Percentiles rank a stretch among this genome's conserved stretches.
phyloP scores from a whole-genome alignment of 2,888 invertebrate genomes.

The Nematopogon swammerdamellus region DNA sequence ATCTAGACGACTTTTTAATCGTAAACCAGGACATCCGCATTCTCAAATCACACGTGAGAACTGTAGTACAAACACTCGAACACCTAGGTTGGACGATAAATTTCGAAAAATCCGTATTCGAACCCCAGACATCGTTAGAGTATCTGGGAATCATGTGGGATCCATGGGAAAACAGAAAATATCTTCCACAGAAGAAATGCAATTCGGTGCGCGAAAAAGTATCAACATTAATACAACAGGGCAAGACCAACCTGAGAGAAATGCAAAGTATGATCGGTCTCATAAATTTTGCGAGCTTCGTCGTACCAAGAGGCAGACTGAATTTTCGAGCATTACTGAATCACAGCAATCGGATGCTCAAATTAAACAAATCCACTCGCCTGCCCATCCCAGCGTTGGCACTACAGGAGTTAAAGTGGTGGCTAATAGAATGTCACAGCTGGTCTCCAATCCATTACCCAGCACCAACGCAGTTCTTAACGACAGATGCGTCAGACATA shows the following conservation, averaged over 20 bases:
- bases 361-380: too few relatives aligned
- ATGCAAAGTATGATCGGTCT: too few relatives aligned
- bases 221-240: too few relatives aligned
- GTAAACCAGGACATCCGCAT: slow-evolving; percentile 4
- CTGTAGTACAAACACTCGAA: neutral
- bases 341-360: too few relatives aligned
- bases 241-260: too few relatives aligned
- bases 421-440: neutral
- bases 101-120: neutral
- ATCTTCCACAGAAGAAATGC: neutral
- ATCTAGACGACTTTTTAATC: slow-evolving; percentile 15
- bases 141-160: neutral
- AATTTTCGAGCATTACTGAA: too few relatives aligned
- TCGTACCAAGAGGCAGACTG: too few relatives aligned
- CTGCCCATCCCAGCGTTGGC: neutral
- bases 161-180: neutral
- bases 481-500: too few relatives aligned
- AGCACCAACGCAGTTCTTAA: too few relatives aligned
- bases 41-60: neutral
- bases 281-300: too few relatives aligned
- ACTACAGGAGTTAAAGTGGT: neutral
- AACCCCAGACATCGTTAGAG: neutral
- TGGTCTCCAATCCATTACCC: too few relatives aligned
- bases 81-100: neutral
- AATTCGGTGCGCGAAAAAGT: too few relatives aligned